Evolutionary conservation across 1,140 invertebrate genomes (phyloP), one percentile per base, ranked within the genome.

Genomic region (Periplaneta americana): DNA sequence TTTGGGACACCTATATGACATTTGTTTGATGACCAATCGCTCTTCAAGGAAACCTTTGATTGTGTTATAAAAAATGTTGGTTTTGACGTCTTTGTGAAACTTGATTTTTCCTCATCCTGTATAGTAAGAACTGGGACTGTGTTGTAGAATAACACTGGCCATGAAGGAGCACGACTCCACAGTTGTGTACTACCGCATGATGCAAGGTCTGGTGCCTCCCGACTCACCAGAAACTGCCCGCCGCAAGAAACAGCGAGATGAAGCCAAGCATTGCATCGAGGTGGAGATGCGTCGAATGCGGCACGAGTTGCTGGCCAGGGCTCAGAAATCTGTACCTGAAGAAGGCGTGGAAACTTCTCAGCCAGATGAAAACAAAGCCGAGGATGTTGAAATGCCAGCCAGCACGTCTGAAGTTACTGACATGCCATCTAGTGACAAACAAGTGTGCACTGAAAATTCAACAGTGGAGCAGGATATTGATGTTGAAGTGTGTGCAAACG

Each of bases 161-260:
- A 86, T 89, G 34, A 88, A 88, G 84, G 86, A 86, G 34, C 85
- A 85, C 5, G 88, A 89, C 34, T 86, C 86, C 34, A 87, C 85
- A 75, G 86, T 86, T 18, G 85, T 89, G 33, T 86, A 86, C 75
- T 88, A 89, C 39, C 88, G 85, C 83, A 83, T 87, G 34, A 87
- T 79, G 31, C 81, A 84, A 28, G 87, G 86, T 28, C 84, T 90
- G 31, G 78, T 85, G 9, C 87, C 87, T 81, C 88, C 88, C 66
- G 79, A 83, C 74, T 79, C 85, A 13, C 87, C 88, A 22, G 86
- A 87, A 82, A 83, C 80, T 74, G 84, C 84, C 6, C 87, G 86
- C 81, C 33, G 81, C 32, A 80, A 74, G 66, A 80, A 80, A 74
- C 48, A 74, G 48, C 22, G 5, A 9, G n/a, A 66, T 66, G 48